Evolutionary conservation across 2,797 vertebrate genomes (phyloP), one percentile per base, ranked within the genome.

Genomic region (Pseudomugil gertrudae): DNA sequence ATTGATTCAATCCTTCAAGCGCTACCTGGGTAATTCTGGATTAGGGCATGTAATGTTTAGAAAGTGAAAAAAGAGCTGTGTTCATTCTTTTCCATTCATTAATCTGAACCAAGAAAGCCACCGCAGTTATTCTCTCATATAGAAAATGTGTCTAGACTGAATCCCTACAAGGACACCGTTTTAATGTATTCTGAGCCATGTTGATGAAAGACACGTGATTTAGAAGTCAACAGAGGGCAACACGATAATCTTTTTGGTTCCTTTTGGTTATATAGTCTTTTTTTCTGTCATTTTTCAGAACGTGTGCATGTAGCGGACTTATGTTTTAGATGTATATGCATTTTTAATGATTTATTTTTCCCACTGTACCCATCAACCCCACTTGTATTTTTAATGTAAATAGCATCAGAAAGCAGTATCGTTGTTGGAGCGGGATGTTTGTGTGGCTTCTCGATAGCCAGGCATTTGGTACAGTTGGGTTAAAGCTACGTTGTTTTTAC

Each of bases 261-360:
- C 58, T 54, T 36, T 21, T 48, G 36, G 74, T 80, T 70, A 82
- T 74, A 62, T 65, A 76, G 61, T 76, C 57, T 66, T 57, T 3
- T 27, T 33, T 75, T 86, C 82, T 63, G 71, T 80, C 66, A 55
- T 72, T 74, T 79, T 81, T 57, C 77, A 75, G 85, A 67, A 66
- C 83, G 43, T 84, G 78, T 89, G 84, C 84, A 89, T 88, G 85
- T 89, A 90, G 85, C 78, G 56, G 69, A 88, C 74, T 87, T 79
- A 64, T 78, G 66, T 86, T 88, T 85, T 79, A 87, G 69, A 71
- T 72, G 73, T 73, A 63, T 80, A 78, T 59, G 63, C 63, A 63
- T 82, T 77, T 81, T 67, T 76, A 76, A 83, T 48, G 48, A 58
- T 79, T 75, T 55, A 36, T 76, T 55, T 72, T 79, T 74, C 54